A percentile compares a stretch with the other conserved stretches of the same genome.
Conservation (phyloP, 2,797 vertebrate genomes). For the Acridotheres tristis region DNA sequence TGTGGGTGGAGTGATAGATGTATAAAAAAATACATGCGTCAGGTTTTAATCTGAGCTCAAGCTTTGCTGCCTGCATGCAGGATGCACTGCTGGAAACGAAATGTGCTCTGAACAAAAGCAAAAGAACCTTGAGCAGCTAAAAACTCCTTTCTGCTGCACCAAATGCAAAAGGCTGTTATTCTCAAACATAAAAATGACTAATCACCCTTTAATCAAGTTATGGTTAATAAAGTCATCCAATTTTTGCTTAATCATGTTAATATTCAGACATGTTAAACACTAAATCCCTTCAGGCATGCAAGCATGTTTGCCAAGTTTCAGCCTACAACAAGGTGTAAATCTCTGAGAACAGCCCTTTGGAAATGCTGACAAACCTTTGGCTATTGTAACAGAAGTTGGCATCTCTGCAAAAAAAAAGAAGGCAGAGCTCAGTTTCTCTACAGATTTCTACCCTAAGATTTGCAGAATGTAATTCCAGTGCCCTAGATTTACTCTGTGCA, state of each 20-base stretch:
- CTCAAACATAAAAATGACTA: slow-evolving; percentile 53
- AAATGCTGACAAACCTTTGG: slow-evolving; percentile 32
- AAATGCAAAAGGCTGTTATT: not conserved
- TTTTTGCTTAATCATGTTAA: slow-evolving; percentile 71
- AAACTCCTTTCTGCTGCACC: not conserved
- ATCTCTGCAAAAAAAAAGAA: not conserved
- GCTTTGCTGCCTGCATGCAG: not conserved
- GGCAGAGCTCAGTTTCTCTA: not conserved
- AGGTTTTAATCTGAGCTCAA: not conserved
- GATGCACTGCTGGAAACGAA: not conserved
- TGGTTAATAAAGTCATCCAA: slow-evolving; percentile 58
- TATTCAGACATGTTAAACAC: slow-evolving; percentile 65
- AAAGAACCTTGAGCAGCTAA: not conserved
- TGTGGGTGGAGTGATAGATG: not conserved
- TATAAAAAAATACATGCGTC: not conserved
- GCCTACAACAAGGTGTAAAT: slow-evolving; percentile 58
- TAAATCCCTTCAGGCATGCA: slow-evolving; percentile 54
- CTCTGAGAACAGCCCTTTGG: slow-evolving; percentile 18
- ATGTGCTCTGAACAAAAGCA: not conserved
- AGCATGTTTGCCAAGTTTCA: slow-evolving; percentile 63
- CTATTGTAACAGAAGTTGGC: not conserved
- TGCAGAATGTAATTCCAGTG: not conserved
- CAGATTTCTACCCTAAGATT: not conserved
- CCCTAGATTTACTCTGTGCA: not conserved
- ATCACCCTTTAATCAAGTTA: slow-evolving; percentile 64